Evolutionary conservation across 2,888 invertebrate genomes (phyloP), one percentile per base, ranked within the genome.

Genomic region (Ferdinandea cuprea): DNA sequence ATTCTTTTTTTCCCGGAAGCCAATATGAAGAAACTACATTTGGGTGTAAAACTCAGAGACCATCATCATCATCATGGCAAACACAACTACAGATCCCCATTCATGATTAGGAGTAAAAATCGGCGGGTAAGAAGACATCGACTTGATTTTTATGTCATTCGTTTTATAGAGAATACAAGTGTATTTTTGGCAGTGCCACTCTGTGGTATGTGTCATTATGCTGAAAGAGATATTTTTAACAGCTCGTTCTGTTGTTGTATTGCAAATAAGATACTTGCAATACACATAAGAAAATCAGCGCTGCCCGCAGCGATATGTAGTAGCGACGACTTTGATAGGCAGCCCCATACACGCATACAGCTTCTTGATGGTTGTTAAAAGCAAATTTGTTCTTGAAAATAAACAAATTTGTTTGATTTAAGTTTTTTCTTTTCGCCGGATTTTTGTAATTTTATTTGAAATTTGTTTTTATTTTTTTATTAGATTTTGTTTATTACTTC

Each of bases 71-170:
- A 85, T 35, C 86, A 83, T 74, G 86, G 87, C 59, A 85, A 85
- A 56, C 85, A 86, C 50, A 86, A 86, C 42, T 87, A 87, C 52
- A 87, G 85, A 71, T 86, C 87, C 30, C 86, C 90, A 86, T 90
- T 90, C 85, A 86, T 86, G 86, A 78, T 72, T 68, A 87, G 85
- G 81, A 78, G 87, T 78, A 88, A 88, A 85, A 89, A 87, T 71
- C 88, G 89, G 81, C 88, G 90, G 89, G 89, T 89, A 87, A 90
- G 89, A 87, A 90, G 89, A 61, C 25, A 19, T 28, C 46, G 28
- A 50, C 28, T 40, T 61, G 46, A 28, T 37, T 79, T 48, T 40
- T 54, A 30, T 69, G 69, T 74, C 79, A 63, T 58, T 58, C 66
- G 46, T 59, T 66, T 56, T 19, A 44, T 9, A 44, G 44, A 19